Conservation (phyloP, 1,140 invertebrate genomes). For the Megalopta genalis region DNA sequence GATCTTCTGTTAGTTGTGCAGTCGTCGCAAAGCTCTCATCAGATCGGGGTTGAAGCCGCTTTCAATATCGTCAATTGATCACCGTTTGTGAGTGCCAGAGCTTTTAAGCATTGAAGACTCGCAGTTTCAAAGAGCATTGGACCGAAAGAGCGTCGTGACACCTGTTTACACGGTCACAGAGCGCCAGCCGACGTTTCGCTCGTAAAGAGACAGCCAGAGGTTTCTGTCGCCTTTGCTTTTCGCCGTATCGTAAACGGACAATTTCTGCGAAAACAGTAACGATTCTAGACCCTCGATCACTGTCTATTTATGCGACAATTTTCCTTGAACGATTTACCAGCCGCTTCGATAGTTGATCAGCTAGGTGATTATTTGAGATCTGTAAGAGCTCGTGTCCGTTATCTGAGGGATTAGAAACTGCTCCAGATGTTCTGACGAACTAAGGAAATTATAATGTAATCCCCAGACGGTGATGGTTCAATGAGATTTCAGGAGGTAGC, state of each 20-base stretch:
- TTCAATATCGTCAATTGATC: not conserved
- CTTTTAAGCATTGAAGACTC: not conserved
- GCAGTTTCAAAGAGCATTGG: not conserved
- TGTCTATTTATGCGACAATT: not conserved
- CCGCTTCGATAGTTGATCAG: too few species aligned
- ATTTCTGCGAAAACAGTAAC: not conserved
- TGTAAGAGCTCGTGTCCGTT: too few species aligned
- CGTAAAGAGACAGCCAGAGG: not conserved
- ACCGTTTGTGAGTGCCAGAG: not conserved
- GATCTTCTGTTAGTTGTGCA: too few species aligned
- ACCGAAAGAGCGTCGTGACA: not conserved
- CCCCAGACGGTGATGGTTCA: too few species aligned
- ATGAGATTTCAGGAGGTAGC: too few species aligned
- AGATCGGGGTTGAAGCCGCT: too few species aligned
- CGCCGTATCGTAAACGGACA: not conserved
- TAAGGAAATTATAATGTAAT: too few species aligned
- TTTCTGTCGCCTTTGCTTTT: not conserved
- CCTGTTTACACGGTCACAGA: constrained; percentile 9
- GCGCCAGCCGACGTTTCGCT: not conserved
- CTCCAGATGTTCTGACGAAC: too few species aligned
- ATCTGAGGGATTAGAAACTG: too few species aligned
- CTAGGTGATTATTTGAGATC: too few species aligned
- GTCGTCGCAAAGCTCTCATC: not conserved
- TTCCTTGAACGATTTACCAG: not conserved
- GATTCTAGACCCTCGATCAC: not conserved